Conservation (phyloP, 2,113 vertebrate genomes). For the Mirounga angustirostris region DNA sequence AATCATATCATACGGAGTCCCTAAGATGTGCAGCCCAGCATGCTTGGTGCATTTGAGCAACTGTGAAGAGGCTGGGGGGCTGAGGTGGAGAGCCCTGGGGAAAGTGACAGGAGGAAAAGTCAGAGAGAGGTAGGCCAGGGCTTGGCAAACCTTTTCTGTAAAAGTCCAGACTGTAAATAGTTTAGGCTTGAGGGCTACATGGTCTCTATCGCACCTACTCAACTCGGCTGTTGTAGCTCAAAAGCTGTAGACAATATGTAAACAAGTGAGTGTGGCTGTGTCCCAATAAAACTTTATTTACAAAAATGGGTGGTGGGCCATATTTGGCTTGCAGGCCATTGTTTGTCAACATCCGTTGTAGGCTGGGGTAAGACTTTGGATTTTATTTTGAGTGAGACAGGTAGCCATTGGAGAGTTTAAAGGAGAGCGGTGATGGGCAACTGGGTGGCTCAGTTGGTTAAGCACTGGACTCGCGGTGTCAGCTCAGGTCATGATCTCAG, state of each 20-base stretch:
- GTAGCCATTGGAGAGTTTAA: neutral
- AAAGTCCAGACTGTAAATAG: neutral
- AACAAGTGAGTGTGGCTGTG: neutral
- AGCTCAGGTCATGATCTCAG: neutral
- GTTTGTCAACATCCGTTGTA: neutral
- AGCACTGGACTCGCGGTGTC: neutral
- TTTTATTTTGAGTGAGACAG: neutral
- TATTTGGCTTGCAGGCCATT: neutral
- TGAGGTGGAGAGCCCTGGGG: neutral
- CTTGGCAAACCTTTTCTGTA: neutral
- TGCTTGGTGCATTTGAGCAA: neutral
- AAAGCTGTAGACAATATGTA: neutral
- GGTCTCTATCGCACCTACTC: neutral
- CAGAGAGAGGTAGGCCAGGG: neutral
- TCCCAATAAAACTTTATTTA: neutral
- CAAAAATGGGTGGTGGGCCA: neutral
- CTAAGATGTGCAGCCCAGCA: neutral
- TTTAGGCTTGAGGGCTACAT: neutral
- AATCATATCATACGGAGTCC: neutral
- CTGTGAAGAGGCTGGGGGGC: neutral
- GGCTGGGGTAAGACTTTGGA: neutral
- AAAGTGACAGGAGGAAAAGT: neutral
- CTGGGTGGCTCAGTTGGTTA: neutral
- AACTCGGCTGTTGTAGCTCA: neutral
- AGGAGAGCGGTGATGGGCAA: neutral